Evolutionary conservation across 2,888 invertebrate genomes (phyloP).

Genomic region (Cecidostiba fungosa): DNA sequence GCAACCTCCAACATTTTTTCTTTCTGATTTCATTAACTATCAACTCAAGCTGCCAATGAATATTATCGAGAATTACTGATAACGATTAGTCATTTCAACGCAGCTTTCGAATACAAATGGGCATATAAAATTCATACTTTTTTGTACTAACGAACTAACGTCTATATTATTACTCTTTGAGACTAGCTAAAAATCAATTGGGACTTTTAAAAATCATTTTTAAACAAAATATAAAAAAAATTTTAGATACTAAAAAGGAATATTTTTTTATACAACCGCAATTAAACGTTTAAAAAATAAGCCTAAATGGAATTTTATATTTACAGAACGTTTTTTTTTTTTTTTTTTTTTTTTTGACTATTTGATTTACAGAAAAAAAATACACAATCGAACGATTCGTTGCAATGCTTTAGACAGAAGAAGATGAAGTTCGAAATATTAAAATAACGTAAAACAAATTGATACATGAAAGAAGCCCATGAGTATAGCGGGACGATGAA

Average conservation of each 20-base stretch:
- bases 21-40: conserved; percentile 18
- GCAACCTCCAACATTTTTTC: conserved; percentile 20
- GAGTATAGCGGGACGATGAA: conserved; percentile 42
- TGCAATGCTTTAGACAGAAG: conserved; percentile 39
- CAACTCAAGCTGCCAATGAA: conserved; percentile 17
- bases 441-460: conserved; percentile 26
- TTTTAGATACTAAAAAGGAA: conserved; percentile 38
- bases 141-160: conserved; percentile 30
- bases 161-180: conserved; percentile 40
- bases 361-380: conserved; percentile 38
- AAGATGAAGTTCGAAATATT: conserved; percentile 31
- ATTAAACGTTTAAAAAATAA: conserved; percentile 32
- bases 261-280: conserved; percentile 36
- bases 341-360: conserved; percentile 18
- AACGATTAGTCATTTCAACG: conserved; percentile 19
- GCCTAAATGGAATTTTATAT: conserved; percentile 44
- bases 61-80: conserved; percentile 16
- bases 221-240: conserved; percentile 43
- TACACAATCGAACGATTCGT: conserved; percentile 8
- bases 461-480: conserved; percentile 6
- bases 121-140: conserved; percentile 14
- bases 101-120: conserved; percentile 34
- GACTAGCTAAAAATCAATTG: conserved; percentile 46
- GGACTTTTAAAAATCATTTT: conserved; percentile 36
- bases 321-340: conserved; percentile 24